phyloP scores from a whole-genome alignment of 2,888 invertebrate species.

The Terebella lapidaria region DNA sequence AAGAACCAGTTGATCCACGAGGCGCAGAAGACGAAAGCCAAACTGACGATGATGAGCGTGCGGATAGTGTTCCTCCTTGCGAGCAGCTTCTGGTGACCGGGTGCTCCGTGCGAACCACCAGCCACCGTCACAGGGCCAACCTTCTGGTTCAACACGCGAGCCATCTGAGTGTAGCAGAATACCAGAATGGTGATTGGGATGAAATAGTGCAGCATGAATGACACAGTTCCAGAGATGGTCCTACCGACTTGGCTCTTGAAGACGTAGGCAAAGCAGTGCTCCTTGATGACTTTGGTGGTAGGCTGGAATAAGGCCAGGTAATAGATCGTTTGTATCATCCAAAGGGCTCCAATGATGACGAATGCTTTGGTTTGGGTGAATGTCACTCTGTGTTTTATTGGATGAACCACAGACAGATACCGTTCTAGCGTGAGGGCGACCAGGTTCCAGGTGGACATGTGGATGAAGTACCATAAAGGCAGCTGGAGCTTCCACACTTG shows the following conservation, averaged over 20 bases:
- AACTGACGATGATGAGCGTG: background rate
- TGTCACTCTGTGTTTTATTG: background rate
- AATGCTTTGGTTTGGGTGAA: background rate
- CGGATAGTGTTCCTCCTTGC: background rate
- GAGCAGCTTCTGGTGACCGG: too few species aligned
- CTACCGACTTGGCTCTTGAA: too few species aligned
- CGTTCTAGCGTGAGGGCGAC: background rate
- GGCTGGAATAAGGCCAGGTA: background rate
- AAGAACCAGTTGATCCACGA: background rate
- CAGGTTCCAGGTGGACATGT: background rate
- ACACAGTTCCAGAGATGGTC: too few species aligned
- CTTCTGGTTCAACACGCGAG: too few species aligned
- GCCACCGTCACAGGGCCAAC: too few species aligned
- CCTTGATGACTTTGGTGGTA: background rate
- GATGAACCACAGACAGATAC: background rate
- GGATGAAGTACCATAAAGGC: background rate
- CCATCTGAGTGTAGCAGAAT: too few species aligned
- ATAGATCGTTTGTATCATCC: background rate
- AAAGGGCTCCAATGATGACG: background rate
- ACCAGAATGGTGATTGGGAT: too few species aligned
- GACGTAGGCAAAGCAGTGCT: background rate
- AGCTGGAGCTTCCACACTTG: background rate
- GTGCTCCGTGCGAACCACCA: too few species aligned
- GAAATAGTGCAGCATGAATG: background rate
- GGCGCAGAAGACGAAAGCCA: background rate